Conservation (phyloP, 2,888 invertebrate genomes). For the Thysanoteuthis rhombus region DNA sequence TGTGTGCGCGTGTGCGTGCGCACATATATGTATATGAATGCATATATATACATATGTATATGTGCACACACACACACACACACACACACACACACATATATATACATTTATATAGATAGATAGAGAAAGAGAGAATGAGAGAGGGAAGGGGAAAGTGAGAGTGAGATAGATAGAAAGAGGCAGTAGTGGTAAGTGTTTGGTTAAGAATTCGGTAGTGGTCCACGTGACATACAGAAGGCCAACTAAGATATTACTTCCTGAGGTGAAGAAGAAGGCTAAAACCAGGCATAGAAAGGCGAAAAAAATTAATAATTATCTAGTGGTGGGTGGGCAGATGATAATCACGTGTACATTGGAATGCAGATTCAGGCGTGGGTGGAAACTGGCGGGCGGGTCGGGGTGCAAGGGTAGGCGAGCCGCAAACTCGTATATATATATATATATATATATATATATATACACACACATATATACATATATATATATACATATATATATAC, state of each 20-base stretch:
- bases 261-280: neutral
- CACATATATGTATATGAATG: neutral
- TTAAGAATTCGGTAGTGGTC: neutral
- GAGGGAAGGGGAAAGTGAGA: neutral
- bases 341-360: constrained; percentile 12
- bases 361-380: neutral
- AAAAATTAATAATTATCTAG: neutral
- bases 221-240: neutral
- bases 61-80: neutral
- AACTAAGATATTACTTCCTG: neutral
- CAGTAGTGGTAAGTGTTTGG: neutral
- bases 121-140: neutral
- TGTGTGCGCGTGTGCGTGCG: neutral
- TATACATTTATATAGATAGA: neutral
- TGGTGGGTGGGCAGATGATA: neutral
- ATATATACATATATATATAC: too few relatives aligned
- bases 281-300: neutral
- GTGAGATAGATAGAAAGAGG: neutral
- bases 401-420: neutral
- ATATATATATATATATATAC: too few relatives aligned
- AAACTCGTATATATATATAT: too few relatives aligned
- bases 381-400: neutral
- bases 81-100: neutral
- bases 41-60: neutral
- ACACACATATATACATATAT: too few relatives aligned